These are phyloP conservation scores for Euleptes europaea DNA, from an alignment of 2,113 vertebrate species.

Conservation along the genomic window DNA sequence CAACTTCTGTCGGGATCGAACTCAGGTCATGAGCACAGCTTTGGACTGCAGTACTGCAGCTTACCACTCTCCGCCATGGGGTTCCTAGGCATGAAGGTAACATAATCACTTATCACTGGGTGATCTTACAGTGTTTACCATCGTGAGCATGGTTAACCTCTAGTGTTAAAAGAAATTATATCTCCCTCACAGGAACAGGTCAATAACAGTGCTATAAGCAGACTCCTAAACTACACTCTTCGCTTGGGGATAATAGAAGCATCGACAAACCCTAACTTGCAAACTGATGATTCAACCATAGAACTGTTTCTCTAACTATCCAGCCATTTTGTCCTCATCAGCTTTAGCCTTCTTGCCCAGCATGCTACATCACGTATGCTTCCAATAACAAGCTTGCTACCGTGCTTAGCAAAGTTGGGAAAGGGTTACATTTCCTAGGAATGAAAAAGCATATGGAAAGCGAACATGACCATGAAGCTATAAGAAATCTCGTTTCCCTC, in stretches of 20 bases:
- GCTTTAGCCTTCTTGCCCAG: neutral
- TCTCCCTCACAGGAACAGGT: neutral
- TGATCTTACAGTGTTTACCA: neutral
- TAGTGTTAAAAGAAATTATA: neutral
- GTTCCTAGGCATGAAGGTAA: neutral
- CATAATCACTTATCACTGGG: neutral
- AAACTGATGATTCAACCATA: neutral
- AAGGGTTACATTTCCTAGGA: neutral
- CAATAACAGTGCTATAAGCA: neutral
- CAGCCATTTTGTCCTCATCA: neutral
- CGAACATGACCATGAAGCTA: neutral
- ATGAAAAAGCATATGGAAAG: neutral
- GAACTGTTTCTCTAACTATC: neutral
- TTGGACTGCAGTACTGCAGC: no score
- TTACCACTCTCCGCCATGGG: no score
- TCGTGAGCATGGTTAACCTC: neutral
- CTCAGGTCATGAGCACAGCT: no score
- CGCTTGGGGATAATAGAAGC: neutral
- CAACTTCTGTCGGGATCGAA: no score
- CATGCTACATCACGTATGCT: neutral
- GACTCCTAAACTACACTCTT: neutral
- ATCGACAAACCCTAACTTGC: neutral
- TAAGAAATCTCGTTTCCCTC: constrained; percentile 9
- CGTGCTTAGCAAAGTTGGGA: neutral
- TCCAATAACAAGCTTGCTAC: neutral